Conservation (phyloP, 2,888 invertebrate species). For the Hemithea aestivaria region DNA sequence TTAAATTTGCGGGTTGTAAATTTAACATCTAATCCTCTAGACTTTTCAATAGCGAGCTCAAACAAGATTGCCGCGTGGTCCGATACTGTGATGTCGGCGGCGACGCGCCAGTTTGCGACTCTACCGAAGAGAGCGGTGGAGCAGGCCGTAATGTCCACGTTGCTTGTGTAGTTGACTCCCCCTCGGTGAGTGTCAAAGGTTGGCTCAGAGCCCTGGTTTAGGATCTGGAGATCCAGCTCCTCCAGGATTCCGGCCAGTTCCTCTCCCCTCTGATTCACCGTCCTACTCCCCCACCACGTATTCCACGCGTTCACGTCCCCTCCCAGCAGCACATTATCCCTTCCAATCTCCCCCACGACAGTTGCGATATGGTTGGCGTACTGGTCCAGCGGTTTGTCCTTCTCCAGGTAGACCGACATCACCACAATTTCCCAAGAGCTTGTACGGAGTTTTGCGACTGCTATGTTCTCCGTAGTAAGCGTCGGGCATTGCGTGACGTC, state of each 20-base stretch:
- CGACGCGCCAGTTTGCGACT: constrained; percentile 11
- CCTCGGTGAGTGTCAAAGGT: constrained; percentile 21
- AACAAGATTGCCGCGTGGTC: constrained; percentile 24
- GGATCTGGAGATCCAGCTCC: constrained; percentile 13
- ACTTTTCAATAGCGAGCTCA: constrained; percentile 1
- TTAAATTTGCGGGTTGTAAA: constrained; percentile 8
- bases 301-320: too few relatives aligned
- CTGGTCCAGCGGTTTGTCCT: constrained; percentile 8
- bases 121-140: constrained; percentile 1
- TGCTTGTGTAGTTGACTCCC: constrained; percentile 16
- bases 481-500: neutral
- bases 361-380: constrained; percentile 13
- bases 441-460: constrained; percentile 12
- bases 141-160: constrained; percentile 23
- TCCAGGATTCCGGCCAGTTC: neutral
- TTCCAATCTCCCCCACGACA: constrained; percentile 21
- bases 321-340: too few relatives aligned
- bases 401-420: constrained; percentile 23
- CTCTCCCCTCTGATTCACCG: constrained; percentile 10
- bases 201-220: constrained; percentile 15
- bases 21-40: neutral
- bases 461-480: constrained; percentile 14
- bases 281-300: too few relatives aligned
- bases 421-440: constrained; percentile 12
- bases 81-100: constrained; percentile 8